Base-by-base conservation (phyloP, 2,113 vertebrate species). In the Myrmecophaga tridactyla region DNA sequence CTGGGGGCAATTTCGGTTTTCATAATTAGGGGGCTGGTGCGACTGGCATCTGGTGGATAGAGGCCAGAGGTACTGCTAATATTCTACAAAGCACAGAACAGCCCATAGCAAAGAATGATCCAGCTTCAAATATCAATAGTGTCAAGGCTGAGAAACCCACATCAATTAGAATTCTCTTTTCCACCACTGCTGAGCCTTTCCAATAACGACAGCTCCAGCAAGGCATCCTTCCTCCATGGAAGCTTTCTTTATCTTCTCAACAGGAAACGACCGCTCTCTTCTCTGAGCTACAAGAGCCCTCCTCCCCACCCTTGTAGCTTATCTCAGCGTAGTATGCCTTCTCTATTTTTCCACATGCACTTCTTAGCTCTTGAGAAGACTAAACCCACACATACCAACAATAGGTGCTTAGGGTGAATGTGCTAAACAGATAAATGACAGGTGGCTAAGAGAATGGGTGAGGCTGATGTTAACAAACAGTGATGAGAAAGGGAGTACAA, bases 281-380 rank as follows among this genome's bases (percentile, higher is more conserved):
- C 65, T 41, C 29, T 1, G 5, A 29, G 63, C 51, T 13, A 14
- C 31, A 0, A 20, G 6, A 36, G 86, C 14, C 0, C 39, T 29
- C 7, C 63, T 29, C 58, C 60, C 82, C 27, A 12, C 6, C 58
- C 56, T 9, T 7, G 13, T 2, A 14, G 6, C 18, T 13, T 4
- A 9, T 2, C 31, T 6, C 0, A 0, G 20, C 0, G 34, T 11
- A 4, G 31, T 9, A 2, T 0, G 3, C 53, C 4, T 10, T 29
- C 23, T 10, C 23, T 17, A 4, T 29, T 0, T 1, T 1, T 8
- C 12, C 51, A 6, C 7, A 0, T 2, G 15, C 29, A 34, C 9
- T 27, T 51, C 41, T 27, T 17, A 7, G 63, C 39, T 70, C 18
- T 75, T 1, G 6, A 18, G 43, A 69, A 60, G 62, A 39, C n/a